Conservation (phyloP, 2,113 vertebrate genomes). For the Danionella cerebrum region DNA sequence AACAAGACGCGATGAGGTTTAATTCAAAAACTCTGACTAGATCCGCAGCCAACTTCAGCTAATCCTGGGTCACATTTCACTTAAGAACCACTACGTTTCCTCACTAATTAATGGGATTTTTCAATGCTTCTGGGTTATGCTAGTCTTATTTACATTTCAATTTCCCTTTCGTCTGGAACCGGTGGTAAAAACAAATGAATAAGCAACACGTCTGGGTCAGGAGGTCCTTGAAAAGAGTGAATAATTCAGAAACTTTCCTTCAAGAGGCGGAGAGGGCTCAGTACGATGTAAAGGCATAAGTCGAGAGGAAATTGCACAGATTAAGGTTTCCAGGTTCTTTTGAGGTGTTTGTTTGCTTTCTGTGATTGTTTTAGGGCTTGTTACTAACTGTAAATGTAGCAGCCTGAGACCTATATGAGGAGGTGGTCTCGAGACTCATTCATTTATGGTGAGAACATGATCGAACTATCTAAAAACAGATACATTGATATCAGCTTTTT, state of each 20-base stretch:
- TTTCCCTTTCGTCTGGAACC: not conserved
- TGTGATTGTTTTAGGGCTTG: not conserved
- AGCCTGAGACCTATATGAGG: no score
- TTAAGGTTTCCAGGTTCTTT: not conserved
- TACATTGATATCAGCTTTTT: not conserved
- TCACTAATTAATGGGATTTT: not conserved
- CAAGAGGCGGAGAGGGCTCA: no score
- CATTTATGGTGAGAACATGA: no score
- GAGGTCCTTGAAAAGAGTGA: not conserved
- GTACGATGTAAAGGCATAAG: not conserved
- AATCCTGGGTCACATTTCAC: not conserved
- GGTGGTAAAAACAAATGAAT: not conserved
- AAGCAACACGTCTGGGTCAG: not conserved
- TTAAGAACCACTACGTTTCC: not conserved
- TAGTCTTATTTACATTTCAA: not conserved
- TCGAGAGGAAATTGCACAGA: not conserved
- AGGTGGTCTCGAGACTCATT: no score
- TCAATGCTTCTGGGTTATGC: not conserved
- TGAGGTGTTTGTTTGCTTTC: no score
- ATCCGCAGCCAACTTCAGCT: constrained; percentile 5
- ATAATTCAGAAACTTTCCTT: not conserved
- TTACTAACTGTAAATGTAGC: no score
- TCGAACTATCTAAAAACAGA: not conserved
- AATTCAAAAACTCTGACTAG: constrained; percentile 17
- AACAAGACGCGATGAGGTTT: constrained; percentile 3